These are phyloP conservation scores for Steatocranus sp. DNA, from an alignment of 2,797 vertebrate species.

Conservation along the genomic window DNA sequence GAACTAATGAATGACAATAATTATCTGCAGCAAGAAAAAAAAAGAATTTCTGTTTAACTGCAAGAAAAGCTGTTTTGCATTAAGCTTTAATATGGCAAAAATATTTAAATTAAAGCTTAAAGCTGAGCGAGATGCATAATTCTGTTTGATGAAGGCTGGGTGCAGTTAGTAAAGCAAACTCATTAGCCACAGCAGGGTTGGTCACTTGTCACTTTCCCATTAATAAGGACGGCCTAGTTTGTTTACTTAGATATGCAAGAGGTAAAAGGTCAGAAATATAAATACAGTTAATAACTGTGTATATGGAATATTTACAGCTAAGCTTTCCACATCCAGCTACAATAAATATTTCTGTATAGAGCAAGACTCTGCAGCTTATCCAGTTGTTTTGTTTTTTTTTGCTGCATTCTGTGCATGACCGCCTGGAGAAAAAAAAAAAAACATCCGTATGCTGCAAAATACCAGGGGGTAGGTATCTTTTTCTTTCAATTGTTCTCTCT, in stretches of 20 bases:
- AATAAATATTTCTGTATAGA: neutral
- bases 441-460: neutral
- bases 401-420: neutral
- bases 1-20: neutral
- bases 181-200: neutral
- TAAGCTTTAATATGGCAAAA: neutral
- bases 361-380: neutral
- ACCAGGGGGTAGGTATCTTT: neutral
- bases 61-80: neutral
- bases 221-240: neutral
- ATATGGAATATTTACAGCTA: neutral
- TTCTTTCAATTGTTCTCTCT: conserved; percentile 13
- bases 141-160: neutral
- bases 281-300: neutral
- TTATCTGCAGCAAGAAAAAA: neutral
- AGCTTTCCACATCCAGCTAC: neutral
- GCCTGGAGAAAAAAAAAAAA: neutral
- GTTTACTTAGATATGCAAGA: neutral
- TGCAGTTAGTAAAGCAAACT: neutral
- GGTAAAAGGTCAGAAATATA: neutral
- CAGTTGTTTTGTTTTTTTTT: neutral
- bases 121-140: neutral
- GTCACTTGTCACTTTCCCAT: neutral
- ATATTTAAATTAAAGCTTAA: neutral
- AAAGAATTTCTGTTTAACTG: neutral